These are phyloP conservation scores for Entelurus aequoreus DNA, from an alignment of 2,113 vertebrate species.

Conservation along the genomic window DNA sequence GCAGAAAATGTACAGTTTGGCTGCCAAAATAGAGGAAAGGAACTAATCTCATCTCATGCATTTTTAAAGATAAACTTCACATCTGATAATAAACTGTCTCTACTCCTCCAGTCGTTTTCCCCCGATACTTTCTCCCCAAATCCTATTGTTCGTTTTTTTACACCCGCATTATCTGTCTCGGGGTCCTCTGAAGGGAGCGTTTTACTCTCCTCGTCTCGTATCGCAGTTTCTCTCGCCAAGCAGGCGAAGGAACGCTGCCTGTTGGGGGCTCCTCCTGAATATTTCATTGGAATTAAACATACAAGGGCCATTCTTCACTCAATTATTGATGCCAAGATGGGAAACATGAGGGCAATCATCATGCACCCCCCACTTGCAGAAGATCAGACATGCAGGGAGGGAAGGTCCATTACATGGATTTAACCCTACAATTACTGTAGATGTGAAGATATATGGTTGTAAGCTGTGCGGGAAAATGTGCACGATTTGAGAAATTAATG, in stretches of 20 bases:
- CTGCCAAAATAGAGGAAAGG: background rate
- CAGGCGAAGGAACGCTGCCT: conserved; percentile 34
- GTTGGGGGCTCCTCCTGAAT: conserved; percentile 50
- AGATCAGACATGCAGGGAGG: conserved; percentile 2
- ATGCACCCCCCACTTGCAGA: background rate
- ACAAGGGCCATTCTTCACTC: conserved; percentile 41
- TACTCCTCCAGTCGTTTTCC: background rate
- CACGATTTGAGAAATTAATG: no score
- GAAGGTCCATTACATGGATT: conserved; percentile 12
- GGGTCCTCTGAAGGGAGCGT: conserved; percentile 35
- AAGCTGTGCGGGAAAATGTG: background rate
- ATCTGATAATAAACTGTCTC: conserved; percentile 17
- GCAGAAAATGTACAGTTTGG: conserved; percentile 3
- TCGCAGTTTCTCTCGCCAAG: conserved; percentile 36
- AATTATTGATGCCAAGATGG: conserved; percentile 54
- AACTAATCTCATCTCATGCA: conserved; percentile 19
- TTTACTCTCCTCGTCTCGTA: conserved; percentile 22
- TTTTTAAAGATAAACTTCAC: conserved; percentile 25
- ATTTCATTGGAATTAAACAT: conserved; percentile 64
- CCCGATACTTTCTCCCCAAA: background rate
- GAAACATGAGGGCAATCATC: conserved; percentile 36
- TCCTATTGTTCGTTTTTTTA: conserved; percentile 16
- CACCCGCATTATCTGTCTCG: conserved; percentile 13
- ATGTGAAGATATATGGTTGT: conserved; percentile 4
- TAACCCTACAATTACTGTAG: conserved; percentile 3